phyloP scores from a whole-genome alignment of 2,113 vertebrate genomes.

The Malaclemys terrapin region DNA sequence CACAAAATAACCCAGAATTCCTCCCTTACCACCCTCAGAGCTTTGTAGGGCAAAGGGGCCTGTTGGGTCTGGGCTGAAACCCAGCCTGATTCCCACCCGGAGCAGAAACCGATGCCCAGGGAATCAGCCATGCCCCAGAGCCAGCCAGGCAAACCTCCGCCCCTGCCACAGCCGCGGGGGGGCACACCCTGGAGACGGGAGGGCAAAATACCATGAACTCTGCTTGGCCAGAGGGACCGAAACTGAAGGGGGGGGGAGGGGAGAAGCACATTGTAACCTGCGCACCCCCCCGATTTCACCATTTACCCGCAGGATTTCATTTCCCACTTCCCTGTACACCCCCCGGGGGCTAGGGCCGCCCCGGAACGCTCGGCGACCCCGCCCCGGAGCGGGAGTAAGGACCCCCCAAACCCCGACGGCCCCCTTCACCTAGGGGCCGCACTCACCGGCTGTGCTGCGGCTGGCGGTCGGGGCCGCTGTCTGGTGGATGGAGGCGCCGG shows the following conservation, averaged over 20 bases:
- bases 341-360: no score
- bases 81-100: accelerated
- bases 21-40: background rate
- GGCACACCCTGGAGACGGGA: background rate
- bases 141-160: background rate
- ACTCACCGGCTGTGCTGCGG: background rate
- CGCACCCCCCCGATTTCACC: no score
- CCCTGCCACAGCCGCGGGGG: background rate
- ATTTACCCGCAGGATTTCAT: no score
- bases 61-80: background rate
- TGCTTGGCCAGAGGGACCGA: background rate
- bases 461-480: background rate
- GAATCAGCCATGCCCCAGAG: background rate
- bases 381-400: background rate
- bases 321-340: background rate
- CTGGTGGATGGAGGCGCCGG: background rate
- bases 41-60: background rate
- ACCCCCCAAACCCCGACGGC: background rate
- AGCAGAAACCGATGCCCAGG: background rate
- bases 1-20: background rate
- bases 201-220: background rate
- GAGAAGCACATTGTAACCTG: no score
- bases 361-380: no score
- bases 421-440: background rate
- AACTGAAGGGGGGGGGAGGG: background rate